Evolutionary conservation across 2,888 invertebrate species (phyloP).

Genomic region (Nomada flava): DNA sequence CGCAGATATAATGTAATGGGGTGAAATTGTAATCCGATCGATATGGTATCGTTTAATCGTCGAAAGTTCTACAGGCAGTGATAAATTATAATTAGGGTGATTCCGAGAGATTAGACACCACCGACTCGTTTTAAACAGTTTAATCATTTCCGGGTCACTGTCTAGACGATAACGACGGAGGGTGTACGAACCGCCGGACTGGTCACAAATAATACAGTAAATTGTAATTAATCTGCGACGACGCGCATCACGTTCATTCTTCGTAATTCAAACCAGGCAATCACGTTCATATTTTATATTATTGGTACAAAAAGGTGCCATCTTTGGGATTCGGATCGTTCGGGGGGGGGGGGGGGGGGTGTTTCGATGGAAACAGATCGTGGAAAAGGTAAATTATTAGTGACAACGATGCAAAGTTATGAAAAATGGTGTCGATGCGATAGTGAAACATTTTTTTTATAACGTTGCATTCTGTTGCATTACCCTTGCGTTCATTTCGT

Average conservation of each 20-base stretch:
- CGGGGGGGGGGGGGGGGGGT: conserved; percentile 10
- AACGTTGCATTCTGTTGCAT: not conserved
- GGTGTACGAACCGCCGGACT: conserved; percentile 32
- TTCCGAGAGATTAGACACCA: not conserved
- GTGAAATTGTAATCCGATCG: conserved; percentile 2
- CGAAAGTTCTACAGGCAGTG: conserved; percentile 7
- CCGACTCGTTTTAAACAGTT: not conserved
- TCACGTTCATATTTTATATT: conserved; percentile 61
- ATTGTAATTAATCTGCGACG: conserved; percentile 33
- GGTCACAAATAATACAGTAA: conserved; percentile 37
- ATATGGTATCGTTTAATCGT: conserved; percentile 11
- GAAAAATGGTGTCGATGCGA: not conserved
- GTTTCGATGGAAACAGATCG: not conserved
- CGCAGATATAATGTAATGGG: conserved; percentile 6
- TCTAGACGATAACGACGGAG: conserved; percentile 1
- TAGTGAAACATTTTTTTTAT: conserved; percentile 1
- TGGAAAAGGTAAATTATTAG: not conserved
- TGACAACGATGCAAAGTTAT: not conserved
- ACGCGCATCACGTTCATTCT: conserved; percentile 52
- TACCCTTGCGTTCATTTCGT: not conserved
- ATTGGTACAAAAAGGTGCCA: conserved; percentile 31
- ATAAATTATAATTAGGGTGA: not conserved
- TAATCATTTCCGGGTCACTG: conserved; percentile 18
- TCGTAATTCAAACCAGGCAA: conserved; percentile 59
- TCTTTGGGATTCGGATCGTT: conserved; percentile 25